Evolutionary conservation across 2,888 invertebrate genomes (phyloP), one percentile per base, ranked within the genome.

Genomic region (Crocallis elinguaria): DNA sequence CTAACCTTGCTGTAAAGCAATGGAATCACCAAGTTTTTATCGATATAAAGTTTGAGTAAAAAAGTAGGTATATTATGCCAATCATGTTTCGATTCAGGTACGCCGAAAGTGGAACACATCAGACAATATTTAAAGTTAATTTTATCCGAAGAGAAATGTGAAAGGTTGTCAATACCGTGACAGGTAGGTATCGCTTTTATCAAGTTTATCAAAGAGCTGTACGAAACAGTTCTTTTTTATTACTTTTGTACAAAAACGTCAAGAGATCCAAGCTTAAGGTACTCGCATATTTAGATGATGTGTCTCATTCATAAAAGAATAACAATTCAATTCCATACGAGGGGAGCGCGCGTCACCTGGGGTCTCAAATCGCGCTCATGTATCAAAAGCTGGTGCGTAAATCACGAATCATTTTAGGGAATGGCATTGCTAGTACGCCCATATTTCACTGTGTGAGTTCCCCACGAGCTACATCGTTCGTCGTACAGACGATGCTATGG

Each of bases 381-480:
- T 78, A 82, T 81, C 84, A 84, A 80, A 82, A 76, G 73, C 74
- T 71, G 66, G 64, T 66, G 68, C 75, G 75, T 85, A 84, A 82
- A 84, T 86, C 85, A 82, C 79, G 73, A 82, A 86, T 81, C 79
- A 85, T 85, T 84, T 84, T 77, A 75, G 77, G 67, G 67, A 71
- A 79, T 73, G 73, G 77, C 77, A 79, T 80, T 78, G 77, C 76
- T 74, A 71, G 74, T 74, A 69, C 74, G 67, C 60, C 73, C 79
- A 82, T 83, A 81, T 82, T 79, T 86, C 80, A 83, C 66, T 66
- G 66, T 64, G 57, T 19, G 41, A 71, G 74, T 77, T 79, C 75
- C 76, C 78, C 69, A 71, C 67, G 71, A 73, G 75, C 74, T 71
- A 73, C 67, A 65, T 75, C 68, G 66, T 68, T 29, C 32, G 71